These are phyloP conservation scores for Urocolius indicus DNA, from an alignment of 2,113 vertebrate species.

Conservation along the genomic window DNA sequence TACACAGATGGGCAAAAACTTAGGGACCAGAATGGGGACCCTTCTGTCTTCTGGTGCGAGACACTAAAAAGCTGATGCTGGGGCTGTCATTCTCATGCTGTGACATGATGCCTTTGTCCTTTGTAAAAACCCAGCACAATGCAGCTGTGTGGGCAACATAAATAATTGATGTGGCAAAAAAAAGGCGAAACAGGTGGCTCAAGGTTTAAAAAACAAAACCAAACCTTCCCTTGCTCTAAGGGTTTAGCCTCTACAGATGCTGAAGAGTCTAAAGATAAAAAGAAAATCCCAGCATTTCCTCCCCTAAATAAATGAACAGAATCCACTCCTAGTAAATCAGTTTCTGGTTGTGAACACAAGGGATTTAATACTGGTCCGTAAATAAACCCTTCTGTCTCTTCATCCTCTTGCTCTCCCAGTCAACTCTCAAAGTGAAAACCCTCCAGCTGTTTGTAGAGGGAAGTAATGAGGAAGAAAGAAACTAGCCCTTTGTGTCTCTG, in stretches of 20 bases:
- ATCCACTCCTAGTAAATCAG: not conserved
- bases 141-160: not conserved
- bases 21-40: not conserved
- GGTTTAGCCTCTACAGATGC: not conserved
- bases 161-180: not conserved
- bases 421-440: not conserved
- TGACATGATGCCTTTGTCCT: not conserved
- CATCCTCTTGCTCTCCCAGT: not conserved
- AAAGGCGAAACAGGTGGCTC: not conserved
- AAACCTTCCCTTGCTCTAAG: not conserved
- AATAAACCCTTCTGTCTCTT: not conserved
- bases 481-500: not conserved
- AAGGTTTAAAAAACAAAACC: no score
- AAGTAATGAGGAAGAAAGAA: not conserved
- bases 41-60: not conserved
- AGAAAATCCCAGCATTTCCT: not conserved
- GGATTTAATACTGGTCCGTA: not conserved
- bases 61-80: not conserved
- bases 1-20: not conserved
- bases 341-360: not conserved
- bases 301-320: not conserved
- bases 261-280: not conserved
- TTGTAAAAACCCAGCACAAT: not conserved
- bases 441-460: not conserved
- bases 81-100: not conserved